phyloP scores from a whole-genome alignment of 92 coral and sea anemone species.

The Epizoanthus fatuus region DNA sequence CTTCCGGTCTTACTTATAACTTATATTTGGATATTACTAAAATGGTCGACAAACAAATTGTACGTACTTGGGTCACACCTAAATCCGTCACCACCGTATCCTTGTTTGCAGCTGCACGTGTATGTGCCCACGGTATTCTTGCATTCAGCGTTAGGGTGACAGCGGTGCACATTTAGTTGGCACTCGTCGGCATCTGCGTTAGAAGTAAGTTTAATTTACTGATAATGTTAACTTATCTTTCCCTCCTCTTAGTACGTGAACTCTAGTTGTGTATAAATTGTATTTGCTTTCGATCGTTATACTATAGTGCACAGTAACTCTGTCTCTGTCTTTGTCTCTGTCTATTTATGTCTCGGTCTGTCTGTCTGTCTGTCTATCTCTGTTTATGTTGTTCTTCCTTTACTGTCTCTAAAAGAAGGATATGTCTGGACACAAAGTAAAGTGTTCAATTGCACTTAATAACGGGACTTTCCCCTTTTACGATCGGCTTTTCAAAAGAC shows the following conservation, averaged over 20 bases:
- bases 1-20: too few species aligned
- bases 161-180: conserved; percentile 49
- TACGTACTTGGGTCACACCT: conserved; percentile 52
- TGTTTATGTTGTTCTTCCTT: neutral
- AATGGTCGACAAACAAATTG: conserved; percentile 46
- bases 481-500: neutral
- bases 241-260: too few species aligned
- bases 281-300: too few species aligned
- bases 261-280: too few species aligned
- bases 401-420: neutral
- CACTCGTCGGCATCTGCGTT: conserved; percentile 77
- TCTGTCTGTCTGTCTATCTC: neutral
- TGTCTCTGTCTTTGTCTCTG: too few species aligned
- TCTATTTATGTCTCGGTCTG: too few species aligned
- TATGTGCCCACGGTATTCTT: conserved; percentile 79
- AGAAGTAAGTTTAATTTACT: neutral
- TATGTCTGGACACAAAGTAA: too few species aligned
- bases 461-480: neutral
- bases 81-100: conserved; percentile 54
- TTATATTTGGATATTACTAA: neutral
- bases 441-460: too few species aligned
- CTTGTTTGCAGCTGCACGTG: conserved; percentile 48
- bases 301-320: too few species aligned
- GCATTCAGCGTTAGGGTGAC: conserved; percentile 71
- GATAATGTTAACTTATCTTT: neutral